A percentile compares a stretch with the other conserved stretches of the same genome.
Evolutionary conservation across 2,888 invertebrate species (phyloP).

Genomic region (Nemapogon koenigi): DNA sequence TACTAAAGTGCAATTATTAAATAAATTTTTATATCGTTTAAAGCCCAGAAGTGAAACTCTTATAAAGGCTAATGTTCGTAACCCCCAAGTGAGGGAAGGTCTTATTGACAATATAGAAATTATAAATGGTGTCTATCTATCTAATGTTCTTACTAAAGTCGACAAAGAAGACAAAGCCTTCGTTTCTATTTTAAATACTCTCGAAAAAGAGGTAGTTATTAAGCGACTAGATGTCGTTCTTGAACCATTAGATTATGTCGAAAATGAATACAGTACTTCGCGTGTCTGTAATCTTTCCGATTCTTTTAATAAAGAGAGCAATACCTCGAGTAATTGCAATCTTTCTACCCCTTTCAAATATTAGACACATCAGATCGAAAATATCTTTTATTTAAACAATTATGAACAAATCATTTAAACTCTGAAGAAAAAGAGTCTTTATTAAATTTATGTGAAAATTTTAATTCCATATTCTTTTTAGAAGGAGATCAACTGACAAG

Average conservation of each 20-base stretch:
- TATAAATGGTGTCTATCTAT: slow-evolving; percentile 14
- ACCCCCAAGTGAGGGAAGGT: slow-evolving; percentile 16
- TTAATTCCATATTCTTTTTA: slow-evolving; percentile 1
- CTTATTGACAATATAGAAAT: slow-evolving; percentile 14
- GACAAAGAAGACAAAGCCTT: slow-evolving; percentile 13
- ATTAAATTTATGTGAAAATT: not conserved
- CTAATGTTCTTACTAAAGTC: slow-evolving; percentile 15
- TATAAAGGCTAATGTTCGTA: slow-evolving; percentile 16
- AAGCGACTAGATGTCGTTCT: no score
- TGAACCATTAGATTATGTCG: no score
- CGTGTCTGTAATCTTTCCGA: no score
- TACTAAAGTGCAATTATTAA: no score
- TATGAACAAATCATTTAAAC: slow-evolving; percentile 7
- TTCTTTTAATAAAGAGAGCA: no score
- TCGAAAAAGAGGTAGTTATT: slow-evolving; percentile 16
- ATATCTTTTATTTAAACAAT: not conserved
- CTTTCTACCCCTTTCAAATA: no score
- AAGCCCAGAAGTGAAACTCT: slow-evolving; percentile 15
- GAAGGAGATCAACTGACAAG: slow-evolving; percentile 10
- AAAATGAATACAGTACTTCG: no score
- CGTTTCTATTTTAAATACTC: slow-evolving; percentile 14
- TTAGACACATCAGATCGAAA: not conserved
- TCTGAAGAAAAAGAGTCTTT: slow-evolving; percentile 5
- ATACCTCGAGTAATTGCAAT: no score
- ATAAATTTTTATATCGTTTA: slow-evolving; percentile 2